Base-by-base conservation (phyloP, 2,888 invertebrate species). In the Digitonthophagus gazella region DNA sequence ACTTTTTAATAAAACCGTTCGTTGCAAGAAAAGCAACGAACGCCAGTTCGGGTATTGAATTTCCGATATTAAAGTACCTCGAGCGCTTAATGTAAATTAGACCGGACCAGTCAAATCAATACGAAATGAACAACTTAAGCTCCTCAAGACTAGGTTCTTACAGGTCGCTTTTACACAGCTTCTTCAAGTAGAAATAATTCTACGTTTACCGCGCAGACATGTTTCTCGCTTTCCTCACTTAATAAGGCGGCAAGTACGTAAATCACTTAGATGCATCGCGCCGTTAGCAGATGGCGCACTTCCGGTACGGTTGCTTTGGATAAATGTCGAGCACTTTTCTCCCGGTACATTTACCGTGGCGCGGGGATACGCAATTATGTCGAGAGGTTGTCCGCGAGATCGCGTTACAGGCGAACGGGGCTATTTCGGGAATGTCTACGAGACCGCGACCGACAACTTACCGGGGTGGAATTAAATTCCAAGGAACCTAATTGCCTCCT, bases 21-120 rank as follows among this genome's bases (percentile, higher is more conserved):
- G 1, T 44, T 44, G n/a, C n/a, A 3, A 44, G 11, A 22, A 22
- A 44, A 44, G 11, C 28, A 44, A 1, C 1, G 28, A 1, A 44
- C n/a, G n/a, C n/a, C 8, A 44, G 28, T 44, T 44, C 28, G 8
- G 61, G 61, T 61, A 61, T 61, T 61, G 61, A 61, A 61, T 61
- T 61, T 61, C 61, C 20, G 18, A 18, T 61, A 61, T 61, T 61
- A 61, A 61, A 61, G 18, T 61, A 61, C 61, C 2, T 20, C 19
- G 61, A 44, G 28, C 6, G 19, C 61, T 20, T 61, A 61, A 61
- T 61, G 61, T 20, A 61, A 61, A 61, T 61, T 61, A 19, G 20
- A 61, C n/a, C 61, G 28, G 6, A 8, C 2, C 28, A 11, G n/a
- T n/a, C n/a, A 44, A 44, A 44, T 44, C 28, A 11, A 44, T 44